Percentiles rank a stretch among this genome's conserved stretches.
Conservation (phyloP, 2,797 vertebrate genomes). For the Galaxias olidus region DNA sequence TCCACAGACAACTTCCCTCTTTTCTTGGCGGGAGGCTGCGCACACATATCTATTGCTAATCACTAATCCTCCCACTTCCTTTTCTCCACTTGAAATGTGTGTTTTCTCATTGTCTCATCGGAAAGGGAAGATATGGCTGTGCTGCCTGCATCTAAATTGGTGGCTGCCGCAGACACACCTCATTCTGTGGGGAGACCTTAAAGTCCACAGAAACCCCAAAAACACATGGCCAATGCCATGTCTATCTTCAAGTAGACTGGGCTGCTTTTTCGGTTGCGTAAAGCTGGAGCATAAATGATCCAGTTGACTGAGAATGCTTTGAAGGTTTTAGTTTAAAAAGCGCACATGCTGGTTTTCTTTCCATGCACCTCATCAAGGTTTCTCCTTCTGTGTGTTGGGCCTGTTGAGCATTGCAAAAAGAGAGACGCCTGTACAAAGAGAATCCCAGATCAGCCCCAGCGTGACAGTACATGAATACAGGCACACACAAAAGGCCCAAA, state of each 20-base stretch:
- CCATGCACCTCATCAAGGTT: conserved; percentile 67
- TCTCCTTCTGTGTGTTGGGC: conserved; percentile 62
- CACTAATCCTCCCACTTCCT: conserved; percentile 63
- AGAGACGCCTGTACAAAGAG: conserved; percentile 73
- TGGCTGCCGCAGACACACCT: conserved; percentile 56
- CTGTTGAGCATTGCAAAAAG: conserved; percentile 45
- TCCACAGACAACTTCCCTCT: conserved; percentile 38
- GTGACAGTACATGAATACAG: conserved; percentile 66
- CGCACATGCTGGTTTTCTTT: conserved; percentile 68
- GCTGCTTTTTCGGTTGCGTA: conserved; percentile 30
- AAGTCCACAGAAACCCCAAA: conserved; percentile 58
- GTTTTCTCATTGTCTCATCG: conserved; percentile 61
- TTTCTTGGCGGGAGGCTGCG: conserved; percentile 45
- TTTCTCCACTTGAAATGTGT: conserved; percentile 46
- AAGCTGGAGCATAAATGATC: conserved; percentile 51
- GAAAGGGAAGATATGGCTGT: conserved; percentile 53
- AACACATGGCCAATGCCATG: conserved; percentile 56
- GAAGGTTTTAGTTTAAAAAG: conserved; percentile 65
- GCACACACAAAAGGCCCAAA: conserved; percentile 64
- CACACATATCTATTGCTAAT: conserved; percentile 46
- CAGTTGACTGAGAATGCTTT: conserved; percentile 62
- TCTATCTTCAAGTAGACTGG: conserved; percentile 43
- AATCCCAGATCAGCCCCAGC: conserved; percentile 70
- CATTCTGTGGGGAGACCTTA: conserved; percentile 53
- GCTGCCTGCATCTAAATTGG: conserved; percentile 41